Conservation (phyloP, 2,113 vertebrate species). For the Speoplatyrhinus poulsoni region DNA sequence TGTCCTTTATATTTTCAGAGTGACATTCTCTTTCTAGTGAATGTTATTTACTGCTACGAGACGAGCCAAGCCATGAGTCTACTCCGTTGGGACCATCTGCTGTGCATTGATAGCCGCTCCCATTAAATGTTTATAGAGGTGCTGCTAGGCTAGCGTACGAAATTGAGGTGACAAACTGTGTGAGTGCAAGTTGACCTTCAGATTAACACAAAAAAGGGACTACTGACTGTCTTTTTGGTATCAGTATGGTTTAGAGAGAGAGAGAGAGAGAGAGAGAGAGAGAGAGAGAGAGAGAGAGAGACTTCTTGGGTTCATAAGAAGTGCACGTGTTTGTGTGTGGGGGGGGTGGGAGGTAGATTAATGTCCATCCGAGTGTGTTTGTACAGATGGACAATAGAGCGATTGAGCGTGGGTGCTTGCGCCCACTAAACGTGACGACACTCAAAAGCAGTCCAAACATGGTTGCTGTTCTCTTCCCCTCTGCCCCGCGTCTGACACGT, state of each 20-base stretch:
- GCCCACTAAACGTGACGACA: slow-evolving; percentile 22
- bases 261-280: slow-evolving; percentile 10
- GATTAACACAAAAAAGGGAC: slow-evolving; percentile 41
- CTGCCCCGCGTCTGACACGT: slow-evolving; percentile 50
- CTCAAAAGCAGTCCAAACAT: slow-evolving; percentile 40
- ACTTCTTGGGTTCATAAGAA: neutral
- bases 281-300: neutral
- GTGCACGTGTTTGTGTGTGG: neutral
- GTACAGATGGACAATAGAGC: slow-evolving; percentile 18
- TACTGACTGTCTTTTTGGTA: slow-evolving; percentile 18
- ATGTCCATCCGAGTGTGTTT: slow-evolving; percentile 2
- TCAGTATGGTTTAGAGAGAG: slow-evolving; percentile 15
- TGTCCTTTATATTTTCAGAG: slow-evolving; percentile 32
- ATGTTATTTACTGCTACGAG: slow-evolving; percentile 57
- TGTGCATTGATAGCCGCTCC: slow-evolving; percentile 62
- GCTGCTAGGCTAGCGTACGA: slow-evolving; percentile 44
- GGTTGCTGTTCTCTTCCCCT: slow-evolving; percentile 39
- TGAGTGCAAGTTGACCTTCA: slow-evolving; percentile 59
- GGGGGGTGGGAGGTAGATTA: slow-evolving; percentile 1
- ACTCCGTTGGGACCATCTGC: slow-evolving; percentile 65
- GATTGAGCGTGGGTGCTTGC: slow-evolving; percentile 10
- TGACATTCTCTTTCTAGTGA: slow-evolving; percentile 48
- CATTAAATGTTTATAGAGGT: slow-evolving; percentile 65
- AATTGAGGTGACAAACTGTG: slow-evolving; percentile 47
- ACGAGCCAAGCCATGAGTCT: slow-evolving; percentile 30